Percentiles rank a stretch among this genome's conserved stretches.
phyloP scores from a whole-genome alignment of 1,140 invertebrate species.

The Cherax destructor region DNA sequence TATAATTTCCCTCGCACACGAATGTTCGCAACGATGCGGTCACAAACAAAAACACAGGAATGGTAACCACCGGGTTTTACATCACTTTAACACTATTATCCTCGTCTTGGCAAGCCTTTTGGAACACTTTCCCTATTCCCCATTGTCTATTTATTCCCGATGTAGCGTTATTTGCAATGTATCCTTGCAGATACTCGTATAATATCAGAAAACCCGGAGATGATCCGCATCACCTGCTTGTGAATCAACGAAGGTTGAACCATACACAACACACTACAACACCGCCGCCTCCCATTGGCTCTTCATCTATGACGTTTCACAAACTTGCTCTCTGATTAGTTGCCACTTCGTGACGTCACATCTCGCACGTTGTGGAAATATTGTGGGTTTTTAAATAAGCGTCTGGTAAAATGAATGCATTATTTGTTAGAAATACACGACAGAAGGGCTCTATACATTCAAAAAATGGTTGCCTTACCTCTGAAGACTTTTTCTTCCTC shows the following conservation, averaged over 20 bases:
- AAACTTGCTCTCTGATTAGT: conserved; percentile 12
- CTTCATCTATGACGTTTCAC: conserved; percentile 26
- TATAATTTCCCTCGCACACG: background rate
- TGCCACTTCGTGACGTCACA: conserved; percentile 22
- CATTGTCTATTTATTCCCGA: background rate
- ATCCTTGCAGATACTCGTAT: background rate
- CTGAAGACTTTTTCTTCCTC: conserved; percentile 41
- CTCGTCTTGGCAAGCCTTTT: background rate
- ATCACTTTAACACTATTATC: conserved; percentile 16
- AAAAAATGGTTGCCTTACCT: conserved; percentile 24
- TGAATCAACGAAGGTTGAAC: conserved; percentile 57
- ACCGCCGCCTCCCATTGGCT: conserved; percentile 19
- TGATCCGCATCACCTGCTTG: conserved; percentile 19
- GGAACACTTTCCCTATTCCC: background rate
- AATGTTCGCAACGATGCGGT: conserved; percentile 6
- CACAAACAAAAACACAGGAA: conserved; percentile 13
- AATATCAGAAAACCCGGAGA: background rate
- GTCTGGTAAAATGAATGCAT: background rate
- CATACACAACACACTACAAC: conserved; percentile 32
- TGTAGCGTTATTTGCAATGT: background rate
- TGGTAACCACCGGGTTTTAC: conserved; percentile 25
- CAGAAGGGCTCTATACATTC: background rate
- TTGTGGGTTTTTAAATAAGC: conserved; percentile 17
- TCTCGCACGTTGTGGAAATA: background rate
- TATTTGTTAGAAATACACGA: background rate